Conservation (phyloP, 2,888 invertebrate species). For the Chaitophorus viminalis region DNA sequence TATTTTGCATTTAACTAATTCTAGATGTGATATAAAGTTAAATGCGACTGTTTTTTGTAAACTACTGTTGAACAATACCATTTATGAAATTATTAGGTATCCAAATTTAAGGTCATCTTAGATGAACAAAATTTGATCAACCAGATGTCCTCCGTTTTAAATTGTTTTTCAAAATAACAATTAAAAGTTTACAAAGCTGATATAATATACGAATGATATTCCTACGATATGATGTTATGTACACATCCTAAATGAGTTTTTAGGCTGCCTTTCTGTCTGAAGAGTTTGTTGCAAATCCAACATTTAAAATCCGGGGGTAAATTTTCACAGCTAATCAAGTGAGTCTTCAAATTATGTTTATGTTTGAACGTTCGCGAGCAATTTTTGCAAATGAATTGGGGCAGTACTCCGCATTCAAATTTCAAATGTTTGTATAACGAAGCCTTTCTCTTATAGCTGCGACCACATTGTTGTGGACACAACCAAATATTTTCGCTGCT, state of each 20-base stretch:
- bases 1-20: too few species aligned
- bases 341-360: constrained; percentile 63
- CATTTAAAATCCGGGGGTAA: constrained; percentile 65
- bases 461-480: constrained; percentile 62
- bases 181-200: too few species aligned
- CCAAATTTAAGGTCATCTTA: too few species aligned
- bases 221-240: constrained; percentile 50
- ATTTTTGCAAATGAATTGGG: constrained; percentile 66
- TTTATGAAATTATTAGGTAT: too few species aligned
- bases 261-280: constrained; percentile 66
- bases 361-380: constrained; percentile 64
- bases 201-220: neutral
- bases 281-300: constrained; percentile 66
- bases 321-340: constrained; percentile 63
- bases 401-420: constrained; percentile 66
- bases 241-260: constrained; percentile 62
- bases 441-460: constrained; percentile 63
- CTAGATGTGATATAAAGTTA: too few species aligned
- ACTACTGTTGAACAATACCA: too few species aligned
- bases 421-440: constrained; percentile 63
- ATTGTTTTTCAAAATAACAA: too few species aligned
- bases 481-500: neutral
- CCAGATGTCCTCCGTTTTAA: too few species aligned
- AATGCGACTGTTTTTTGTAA: too few species aligned
- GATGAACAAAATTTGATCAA: too few species aligned